A percentile compares a stretch with the other conserved stretches of the same genome.
Conservation (phyloP, 2,797 vertebrate genomes). For the Galago senegalensis region DNA sequence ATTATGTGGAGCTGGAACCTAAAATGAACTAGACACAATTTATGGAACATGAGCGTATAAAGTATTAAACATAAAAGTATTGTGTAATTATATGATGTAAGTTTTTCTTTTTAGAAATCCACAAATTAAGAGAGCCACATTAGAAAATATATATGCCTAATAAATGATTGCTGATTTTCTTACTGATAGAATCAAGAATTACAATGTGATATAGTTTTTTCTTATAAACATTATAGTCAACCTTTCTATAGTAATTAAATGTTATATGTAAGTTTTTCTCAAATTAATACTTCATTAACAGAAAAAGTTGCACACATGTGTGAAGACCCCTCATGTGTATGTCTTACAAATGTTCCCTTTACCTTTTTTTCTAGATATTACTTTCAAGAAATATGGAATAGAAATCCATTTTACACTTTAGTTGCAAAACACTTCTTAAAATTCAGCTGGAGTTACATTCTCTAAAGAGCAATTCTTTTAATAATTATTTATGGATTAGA, state of each 20-base stretch:
- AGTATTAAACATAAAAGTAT: neutral
- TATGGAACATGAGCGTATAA: neutral
- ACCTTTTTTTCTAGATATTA: neutral
- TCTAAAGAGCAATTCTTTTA: neutral
- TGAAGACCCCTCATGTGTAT: neutral
- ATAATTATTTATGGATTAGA: neutral
- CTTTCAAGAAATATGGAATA: neutral
- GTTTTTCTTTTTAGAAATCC: neutral
- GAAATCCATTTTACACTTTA: neutral
- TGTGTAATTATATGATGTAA: neutral
- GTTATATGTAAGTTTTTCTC: neutral
- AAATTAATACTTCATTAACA: neutral
- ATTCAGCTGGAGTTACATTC: neutral
- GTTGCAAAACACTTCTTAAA: conserved; percentile 31
- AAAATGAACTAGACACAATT: conserved; percentile 24
- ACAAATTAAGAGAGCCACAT: neutral
- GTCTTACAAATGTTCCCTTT: neutral
- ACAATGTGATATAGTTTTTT: neutral
- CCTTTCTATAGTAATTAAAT: neutral
- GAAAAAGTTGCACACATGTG: neutral
- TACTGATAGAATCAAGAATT: neutral
- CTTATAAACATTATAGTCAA: neutral
- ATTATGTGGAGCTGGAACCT: conserved; percentile 1
- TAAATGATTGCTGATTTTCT: neutral
- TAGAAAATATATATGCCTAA: neutral